phyloP scores from a whole-genome alignment of 2,113 vertebrate genomes.

The Catharus bicknelli region DNA sequence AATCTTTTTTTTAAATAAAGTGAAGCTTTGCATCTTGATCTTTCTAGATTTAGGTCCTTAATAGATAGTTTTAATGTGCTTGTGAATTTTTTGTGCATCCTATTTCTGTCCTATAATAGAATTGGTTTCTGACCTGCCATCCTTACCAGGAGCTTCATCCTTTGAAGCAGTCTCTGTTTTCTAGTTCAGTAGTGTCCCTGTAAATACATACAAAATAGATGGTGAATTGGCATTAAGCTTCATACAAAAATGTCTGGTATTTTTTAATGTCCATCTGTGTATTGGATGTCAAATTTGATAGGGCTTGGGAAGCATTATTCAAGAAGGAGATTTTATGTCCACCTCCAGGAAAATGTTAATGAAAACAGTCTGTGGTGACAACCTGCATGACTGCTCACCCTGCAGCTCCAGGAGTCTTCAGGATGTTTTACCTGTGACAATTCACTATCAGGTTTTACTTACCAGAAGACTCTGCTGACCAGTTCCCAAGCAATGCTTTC shows the following conservation, averaged over 20 bases:
- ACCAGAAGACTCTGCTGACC: neutral
- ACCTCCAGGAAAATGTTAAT: neutral
- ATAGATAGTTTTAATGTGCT: neutral
- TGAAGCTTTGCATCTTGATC: neutral
- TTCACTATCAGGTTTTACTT: neutral
- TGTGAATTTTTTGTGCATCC: neutral
- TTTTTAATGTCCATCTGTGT: neutral
- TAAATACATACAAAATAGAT: neutral
- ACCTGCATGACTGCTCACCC: neutral
- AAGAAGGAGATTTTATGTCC: neutral
- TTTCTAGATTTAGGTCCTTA: neutral
- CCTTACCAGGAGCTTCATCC: neutral
- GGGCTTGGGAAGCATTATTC: neutral
- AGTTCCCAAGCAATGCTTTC: neutral
- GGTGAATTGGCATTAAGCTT: neutral
- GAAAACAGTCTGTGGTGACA: neutral
- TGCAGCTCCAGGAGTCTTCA: neutral
- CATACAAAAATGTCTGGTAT: neutral
- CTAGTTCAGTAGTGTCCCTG: neutral
- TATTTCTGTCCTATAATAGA: rapidly evolving
- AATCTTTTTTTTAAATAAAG: neutral
- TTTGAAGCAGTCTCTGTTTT: neutral
- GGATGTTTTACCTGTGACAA: neutral
- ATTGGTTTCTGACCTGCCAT: neutral
- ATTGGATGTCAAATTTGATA: neutral